Percentiles rank a stretch among this genome's conserved stretches.
Conservation (phyloP, 2,888 invertebrate genomes). For the Platynereis dumerilii region DNA sequence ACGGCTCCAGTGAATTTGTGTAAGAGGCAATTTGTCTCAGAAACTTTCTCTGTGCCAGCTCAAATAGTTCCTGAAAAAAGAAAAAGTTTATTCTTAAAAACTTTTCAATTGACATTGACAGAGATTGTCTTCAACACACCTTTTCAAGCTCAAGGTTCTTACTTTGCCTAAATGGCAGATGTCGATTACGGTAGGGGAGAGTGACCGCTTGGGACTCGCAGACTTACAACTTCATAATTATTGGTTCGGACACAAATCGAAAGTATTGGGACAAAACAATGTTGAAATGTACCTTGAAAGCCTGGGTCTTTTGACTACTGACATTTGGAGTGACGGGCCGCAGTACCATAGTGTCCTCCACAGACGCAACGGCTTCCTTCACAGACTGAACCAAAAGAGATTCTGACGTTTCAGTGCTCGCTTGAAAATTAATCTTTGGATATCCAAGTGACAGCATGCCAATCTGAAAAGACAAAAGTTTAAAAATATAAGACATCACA, state of each 20-base stretch:
- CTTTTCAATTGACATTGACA: not conserved
- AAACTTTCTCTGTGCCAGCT: constrained; percentile 59
- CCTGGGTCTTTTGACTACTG: constrained; percentile 40
- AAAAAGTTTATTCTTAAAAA: not conserved
- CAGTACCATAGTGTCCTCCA: not conserved
- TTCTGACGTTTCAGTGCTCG: constrained; percentile 43
- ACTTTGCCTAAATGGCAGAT: too few relatives aligned
- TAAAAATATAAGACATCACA: too few relatives aligned
- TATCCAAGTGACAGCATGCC: constrained; percentile 53
- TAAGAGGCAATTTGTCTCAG: constrained; percentile 52
- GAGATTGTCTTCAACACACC: too few relatives aligned
- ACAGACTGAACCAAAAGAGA: constrained; percentile 44
- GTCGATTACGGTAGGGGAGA: too few relatives aligned
- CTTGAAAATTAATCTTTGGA: constrained; percentile 57
- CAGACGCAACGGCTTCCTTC: constrained; percentile 25
- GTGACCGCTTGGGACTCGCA: too few relatives aligned
- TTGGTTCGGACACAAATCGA: too few relatives aligned
- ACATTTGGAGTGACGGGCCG: constrained; percentile 17
- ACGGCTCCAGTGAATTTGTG: constrained; percentile 46
- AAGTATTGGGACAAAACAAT: too few relatives aligned
- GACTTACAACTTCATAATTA: too few relatives aligned
- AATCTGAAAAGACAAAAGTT: constrained; percentile 39
- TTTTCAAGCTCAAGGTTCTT: too few relatives aligned
- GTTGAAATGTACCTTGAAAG: constrained; percentile 44
- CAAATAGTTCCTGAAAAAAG: constrained; percentile 53